phyloP scores from a whole-genome alignment of 2,113 vertebrate genomes.

The Heliornis fulica region DNA sequence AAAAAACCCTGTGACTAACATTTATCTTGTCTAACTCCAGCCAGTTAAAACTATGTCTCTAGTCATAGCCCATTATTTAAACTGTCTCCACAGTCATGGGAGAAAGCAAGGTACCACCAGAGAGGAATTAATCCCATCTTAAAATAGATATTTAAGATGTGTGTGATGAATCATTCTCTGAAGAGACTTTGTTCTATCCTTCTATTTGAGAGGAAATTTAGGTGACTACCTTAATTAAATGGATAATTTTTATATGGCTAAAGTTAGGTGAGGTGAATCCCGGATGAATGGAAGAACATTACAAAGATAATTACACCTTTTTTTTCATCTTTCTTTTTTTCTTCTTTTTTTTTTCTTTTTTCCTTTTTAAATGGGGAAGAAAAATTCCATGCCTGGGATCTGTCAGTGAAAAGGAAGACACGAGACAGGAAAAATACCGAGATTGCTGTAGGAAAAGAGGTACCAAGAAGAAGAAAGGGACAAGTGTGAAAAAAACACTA shows the following conservation, averaged over 20 bases:
- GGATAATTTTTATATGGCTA: neutral
- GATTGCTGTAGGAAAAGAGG: neutral
- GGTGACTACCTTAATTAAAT: conserved; percentile 6
- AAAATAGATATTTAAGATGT: neutral
- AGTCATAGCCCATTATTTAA: neutral
- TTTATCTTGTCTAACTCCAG: neutral
- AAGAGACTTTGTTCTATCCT: neutral
- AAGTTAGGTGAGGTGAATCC: neutral
- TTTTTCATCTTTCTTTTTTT: neutral
- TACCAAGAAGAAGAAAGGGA: neutral
- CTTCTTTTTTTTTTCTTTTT: neutral
- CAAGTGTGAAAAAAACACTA: neutral
- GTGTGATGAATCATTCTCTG: neutral
- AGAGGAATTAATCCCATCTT: neutral
- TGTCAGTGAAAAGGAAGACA: neutral
- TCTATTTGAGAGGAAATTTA: neutral
- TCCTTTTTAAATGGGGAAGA: neutral
- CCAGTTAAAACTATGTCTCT: neutral
- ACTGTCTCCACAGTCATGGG: neutral
- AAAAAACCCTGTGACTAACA: neutral
- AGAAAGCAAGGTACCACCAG: neutral
- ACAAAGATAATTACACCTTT: neutral
- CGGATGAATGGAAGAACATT: neutral
- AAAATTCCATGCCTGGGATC: neutral
- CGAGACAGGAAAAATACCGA: neutral